These are phyloP conservation scores for Microchirus variegatus DNA, from an alignment of 2,797 vertebrate species.

Conservation along the genomic window DNA sequence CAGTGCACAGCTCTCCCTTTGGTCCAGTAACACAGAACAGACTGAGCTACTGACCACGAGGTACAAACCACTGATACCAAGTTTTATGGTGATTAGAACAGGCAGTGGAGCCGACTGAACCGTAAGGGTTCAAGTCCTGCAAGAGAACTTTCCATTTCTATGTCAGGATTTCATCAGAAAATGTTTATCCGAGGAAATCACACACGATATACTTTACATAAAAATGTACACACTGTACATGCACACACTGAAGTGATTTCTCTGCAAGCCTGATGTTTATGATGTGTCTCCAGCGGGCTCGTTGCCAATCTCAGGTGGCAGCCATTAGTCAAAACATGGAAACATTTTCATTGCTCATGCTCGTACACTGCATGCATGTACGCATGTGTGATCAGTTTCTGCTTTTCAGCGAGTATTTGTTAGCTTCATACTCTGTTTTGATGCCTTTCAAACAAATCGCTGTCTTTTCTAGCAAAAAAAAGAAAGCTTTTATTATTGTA, in stretches of 20 bases:
- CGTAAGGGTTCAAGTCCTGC: no score
- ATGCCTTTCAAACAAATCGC: no score
- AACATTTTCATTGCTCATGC: conserved; percentile 22
- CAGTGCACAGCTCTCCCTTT: neutral
- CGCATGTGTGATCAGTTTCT: no score
- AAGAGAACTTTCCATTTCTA: neutral
- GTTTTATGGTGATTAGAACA: no score
- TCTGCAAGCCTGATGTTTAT: conserved; percentile 1
- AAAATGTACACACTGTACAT: conserved; percentile 30
- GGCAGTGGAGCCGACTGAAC: neutral
- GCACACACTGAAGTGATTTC: conserved; percentile 31
- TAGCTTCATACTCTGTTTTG: neutral
- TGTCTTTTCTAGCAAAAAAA: no score
- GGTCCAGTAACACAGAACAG: no score
- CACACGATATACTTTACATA: neutral
- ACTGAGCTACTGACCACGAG: no score
- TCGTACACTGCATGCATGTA: no score
- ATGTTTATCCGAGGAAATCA: neutral
- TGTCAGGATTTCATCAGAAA: neutral
- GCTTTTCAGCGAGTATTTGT: no score
- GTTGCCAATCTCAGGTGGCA: conserved; percentile 7
- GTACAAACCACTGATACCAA: no score
- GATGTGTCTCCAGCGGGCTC: conserved; percentile 35
- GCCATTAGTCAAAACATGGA: conserved; percentile 11
- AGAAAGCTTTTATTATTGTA: no score